phyloP scores from a whole-genome alignment of 2,888 invertebrate species.

The Calameuta pallipes region DNA sequence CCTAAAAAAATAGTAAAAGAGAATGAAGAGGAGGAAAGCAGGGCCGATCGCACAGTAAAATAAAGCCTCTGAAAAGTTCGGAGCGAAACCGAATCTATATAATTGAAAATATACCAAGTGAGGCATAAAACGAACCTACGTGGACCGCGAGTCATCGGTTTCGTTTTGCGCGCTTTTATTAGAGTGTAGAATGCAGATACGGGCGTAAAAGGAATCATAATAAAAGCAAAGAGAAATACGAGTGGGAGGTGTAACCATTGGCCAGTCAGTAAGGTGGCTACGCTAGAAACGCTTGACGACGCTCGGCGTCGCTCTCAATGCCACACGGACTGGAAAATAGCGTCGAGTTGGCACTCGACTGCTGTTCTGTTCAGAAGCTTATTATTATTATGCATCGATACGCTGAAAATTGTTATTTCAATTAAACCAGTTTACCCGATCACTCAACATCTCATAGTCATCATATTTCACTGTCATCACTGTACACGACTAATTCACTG shows the following conservation, averaged over 20 bases:
- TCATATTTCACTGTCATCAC: background rate
- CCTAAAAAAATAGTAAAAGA: background rate
- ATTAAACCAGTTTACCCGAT: background rate
- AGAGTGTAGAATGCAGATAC: constrained; percentile 4
- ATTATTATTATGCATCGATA: background rate
- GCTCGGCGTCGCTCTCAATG: background rate
- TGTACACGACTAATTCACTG: background rate
- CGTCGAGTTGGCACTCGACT: constrained; percentile 33
- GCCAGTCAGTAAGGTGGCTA: background rate
- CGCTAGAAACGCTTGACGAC: background rate
- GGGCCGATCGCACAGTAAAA: constrained; percentile 6
- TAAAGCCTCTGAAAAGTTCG: constrained; percentile 10
- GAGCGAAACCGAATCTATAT: constrained; percentile 18
- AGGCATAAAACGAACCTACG: constrained; percentile 19
- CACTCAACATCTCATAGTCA: background rate
- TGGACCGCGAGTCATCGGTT: background rate
- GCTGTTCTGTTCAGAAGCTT: constrained; percentile 23
- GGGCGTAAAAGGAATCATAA: background rate
- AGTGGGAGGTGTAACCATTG: background rate
- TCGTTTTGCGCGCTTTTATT: background rate
- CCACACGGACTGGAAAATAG: constrained; percentile 24
- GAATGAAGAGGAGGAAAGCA: background rate
- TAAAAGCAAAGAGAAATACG: background rate
- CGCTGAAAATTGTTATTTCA: background rate
- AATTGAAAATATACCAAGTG: constrained; percentile 24